Base-by-base conservation (phyloP, 2,888 invertebrate genomes). In the Adelphocoris suturalis region DNA sequence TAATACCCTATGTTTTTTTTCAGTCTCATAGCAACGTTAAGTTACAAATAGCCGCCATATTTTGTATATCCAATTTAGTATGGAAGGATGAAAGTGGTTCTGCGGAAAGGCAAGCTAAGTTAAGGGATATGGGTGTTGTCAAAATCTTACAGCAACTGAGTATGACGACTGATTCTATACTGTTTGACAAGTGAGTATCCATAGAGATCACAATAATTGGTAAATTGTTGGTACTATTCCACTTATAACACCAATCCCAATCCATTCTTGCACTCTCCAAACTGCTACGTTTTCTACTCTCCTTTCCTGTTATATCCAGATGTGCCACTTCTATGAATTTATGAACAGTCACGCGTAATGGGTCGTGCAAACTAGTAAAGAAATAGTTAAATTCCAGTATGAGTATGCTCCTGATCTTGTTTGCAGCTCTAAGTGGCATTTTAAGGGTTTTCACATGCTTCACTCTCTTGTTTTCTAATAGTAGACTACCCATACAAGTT, bases 1-100 rank as follows among this genome's bases (percentile, higher is more conserved):
- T 16, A 47, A 16, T 14, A n/a, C 11, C 27, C 68, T 13, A 16
- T 90, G 2, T 37, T 7, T 86, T 91, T 90, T 92, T 93, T 7
- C 93, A 97, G 97, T 95, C 96, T 92, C 97, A 97, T 93, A 96
- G 96, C 16, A 97, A 97, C 93, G 95, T 96, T 90, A 97, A 97
- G 93, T 95, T 98, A 90, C 97, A 98, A 94, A 96, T 97, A 91
- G 98, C 98, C 86, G 97, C 98, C 55, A 95, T 98, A 91, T 97
- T 97, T 94, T 98, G 97, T 93, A 96, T 98, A 89, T 96, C 96
- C 89, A 98, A 98, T 95, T 95, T 99, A 92, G 96, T 97, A 91
- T 96, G 98, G 95, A 96, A 96, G 93, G 97, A 96, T 93, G 97
- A 98, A 93, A 95, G 96, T 89, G 97, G 97, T 92, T 96, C 96